Evolutionary conservation across 2,113 vertebrate species (phyloP).

Genomic region (Raja brachyura): DNA sequence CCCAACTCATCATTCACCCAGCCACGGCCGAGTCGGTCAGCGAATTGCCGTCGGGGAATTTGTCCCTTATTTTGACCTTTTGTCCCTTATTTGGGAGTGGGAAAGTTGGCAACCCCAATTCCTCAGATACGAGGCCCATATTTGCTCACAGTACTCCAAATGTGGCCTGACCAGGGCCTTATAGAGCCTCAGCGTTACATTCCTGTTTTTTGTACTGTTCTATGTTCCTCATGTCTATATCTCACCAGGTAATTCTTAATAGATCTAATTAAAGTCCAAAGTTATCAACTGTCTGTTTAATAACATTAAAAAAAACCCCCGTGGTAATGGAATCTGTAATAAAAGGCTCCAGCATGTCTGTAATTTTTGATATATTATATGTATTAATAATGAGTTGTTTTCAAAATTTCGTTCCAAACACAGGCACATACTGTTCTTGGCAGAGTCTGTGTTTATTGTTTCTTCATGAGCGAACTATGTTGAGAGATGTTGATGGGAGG

Average conservation of each 20-base stretch:
- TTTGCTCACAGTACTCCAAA: too few relatives aligned
- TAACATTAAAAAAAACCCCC: neutral
- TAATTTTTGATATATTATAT: slow-evolving; percentile 26
- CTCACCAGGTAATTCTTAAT: neutral
- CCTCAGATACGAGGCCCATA: too few relatives aligned
- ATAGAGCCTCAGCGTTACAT: too few relatives aligned
- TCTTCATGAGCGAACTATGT: slow-evolving; percentile 4
- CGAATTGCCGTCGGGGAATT: too few relatives aligned
- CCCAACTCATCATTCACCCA: too few relatives aligned
- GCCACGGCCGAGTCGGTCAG: too few relatives aligned
- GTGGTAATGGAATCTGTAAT: neutral
- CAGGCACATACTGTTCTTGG: slow-evolving; percentile 25
- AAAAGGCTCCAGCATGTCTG: slow-evolving; percentile 9
- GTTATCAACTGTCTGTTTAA: neutral
- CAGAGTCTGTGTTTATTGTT: slow-evolving; percentile 21
- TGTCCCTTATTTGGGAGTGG: too few relatives aligned
- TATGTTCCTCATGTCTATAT: too few relatives aligned
- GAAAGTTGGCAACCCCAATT: too few relatives aligned
- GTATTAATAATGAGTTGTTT: slow-evolving; percentile 37
- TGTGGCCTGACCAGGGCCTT: too few relatives aligned
- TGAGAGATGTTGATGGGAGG: slow-evolving; percentile 2
- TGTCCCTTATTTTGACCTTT: too few relatives aligned
- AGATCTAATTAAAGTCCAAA: neutral
- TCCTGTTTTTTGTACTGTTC: too few relatives aligned
- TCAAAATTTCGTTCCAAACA: slow-evolving; percentile 19